These are phyloP conservation scores for Amphipoea lucens DNA, from an alignment of 2,888 invertebrate species.

Conservation along the genomic window DNA sequence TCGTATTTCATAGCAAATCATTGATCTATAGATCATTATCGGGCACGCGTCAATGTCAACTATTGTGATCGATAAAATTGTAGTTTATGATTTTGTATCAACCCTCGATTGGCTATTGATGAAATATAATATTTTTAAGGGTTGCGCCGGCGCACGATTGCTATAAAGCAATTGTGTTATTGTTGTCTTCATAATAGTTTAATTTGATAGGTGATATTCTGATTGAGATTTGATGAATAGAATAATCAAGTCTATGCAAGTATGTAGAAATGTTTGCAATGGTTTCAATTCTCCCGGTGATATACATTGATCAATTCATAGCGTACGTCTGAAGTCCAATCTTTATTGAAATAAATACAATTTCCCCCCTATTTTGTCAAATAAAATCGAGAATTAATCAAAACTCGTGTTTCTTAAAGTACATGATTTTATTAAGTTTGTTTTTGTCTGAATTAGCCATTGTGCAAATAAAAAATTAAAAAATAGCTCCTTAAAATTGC, in stretches of 20 bases:
- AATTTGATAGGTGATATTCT: slow-evolving; percentile 67
- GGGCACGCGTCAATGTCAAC: slow-evolving; percentile 82
- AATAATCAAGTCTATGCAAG: slow-evolving; percentile 41
- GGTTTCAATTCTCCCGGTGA: neutral
- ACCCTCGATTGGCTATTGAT: slow-evolving; percentile 74
- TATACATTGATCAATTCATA: slow-evolving; percentile 10
- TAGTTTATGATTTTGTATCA: slow-evolving; percentile 79
- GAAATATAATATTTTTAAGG: slow-evolving; percentile 87
- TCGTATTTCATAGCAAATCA: slow-evolving; percentile 78
- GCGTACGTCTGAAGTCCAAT: neutral
- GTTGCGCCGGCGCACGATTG: slow-evolving; percentile 69
- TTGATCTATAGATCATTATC: slow-evolving; percentile 82
- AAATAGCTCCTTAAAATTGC: slow-evolving; percentile 9
- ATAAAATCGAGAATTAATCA: neutral
- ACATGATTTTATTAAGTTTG: neutral
- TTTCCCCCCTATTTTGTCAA: neutral
- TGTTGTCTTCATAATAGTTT: slow-evolving; percentile 66
- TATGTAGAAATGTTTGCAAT: slow-evolving; percentile 1
- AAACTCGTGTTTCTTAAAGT: neutral
- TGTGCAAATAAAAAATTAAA: neutral
- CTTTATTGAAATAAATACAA: neutral
- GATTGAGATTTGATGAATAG: slow-evolving; percentile 65
- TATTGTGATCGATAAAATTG: slow-evolving; percentile 78
- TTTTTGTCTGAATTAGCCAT: neutral
- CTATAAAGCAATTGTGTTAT: slow-evolving; percentile 75